Base-by-base conservation (phyloP, 2,888 invertebrate species). In the Pachliopta kotzebuea region DNA sequence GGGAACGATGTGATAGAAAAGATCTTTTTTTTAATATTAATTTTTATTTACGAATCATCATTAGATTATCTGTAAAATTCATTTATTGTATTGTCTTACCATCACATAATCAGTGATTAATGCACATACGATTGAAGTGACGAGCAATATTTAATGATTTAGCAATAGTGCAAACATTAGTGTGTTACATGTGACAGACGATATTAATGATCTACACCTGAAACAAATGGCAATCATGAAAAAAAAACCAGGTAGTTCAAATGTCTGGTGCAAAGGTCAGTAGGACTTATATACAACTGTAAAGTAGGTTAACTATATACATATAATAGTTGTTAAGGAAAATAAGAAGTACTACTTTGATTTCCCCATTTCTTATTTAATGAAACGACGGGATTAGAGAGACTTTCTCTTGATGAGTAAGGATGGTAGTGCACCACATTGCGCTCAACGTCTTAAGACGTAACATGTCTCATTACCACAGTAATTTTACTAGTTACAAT, bases 191-290 rank as follows among this genome's bases (percentile, higher is more conserved):
- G 23, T 45, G 62, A 61, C 62, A 49, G 54, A 14, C n/a, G 18
- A 21, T 65, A 65, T 65, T 58, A 65, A 65, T 65, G 54, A 65
- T 60, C 18, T 52, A n/a, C 21, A 56, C 37, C 52, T 26, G 26
- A 56, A 29, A 60, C 52, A 65, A 56, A 58, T 31, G 23, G n/a
- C 23, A 20, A 52, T 52, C 50, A 52, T 20, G 50, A 21, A 52
- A 52, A 52, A 42, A 45, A 45, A 45, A 24, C 55, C 49, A 52
- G 56, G n/a, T 20, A 29, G 56, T 56, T 64, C 52, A 42, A 60
- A 55, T 26, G 60, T 60, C 24, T 42, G 56, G 29, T 56, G 37
- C 50, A 60, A 37, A 60, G 60, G 56, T 60, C 23, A 64, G 11
- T 37, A 56, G 55, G 59, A 53, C 6, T 37, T 14, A 17, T 14